phyloP scores from a whole-genome alignment of 2,888 invertebrate species.

The Pandemis heparana region DNA sequence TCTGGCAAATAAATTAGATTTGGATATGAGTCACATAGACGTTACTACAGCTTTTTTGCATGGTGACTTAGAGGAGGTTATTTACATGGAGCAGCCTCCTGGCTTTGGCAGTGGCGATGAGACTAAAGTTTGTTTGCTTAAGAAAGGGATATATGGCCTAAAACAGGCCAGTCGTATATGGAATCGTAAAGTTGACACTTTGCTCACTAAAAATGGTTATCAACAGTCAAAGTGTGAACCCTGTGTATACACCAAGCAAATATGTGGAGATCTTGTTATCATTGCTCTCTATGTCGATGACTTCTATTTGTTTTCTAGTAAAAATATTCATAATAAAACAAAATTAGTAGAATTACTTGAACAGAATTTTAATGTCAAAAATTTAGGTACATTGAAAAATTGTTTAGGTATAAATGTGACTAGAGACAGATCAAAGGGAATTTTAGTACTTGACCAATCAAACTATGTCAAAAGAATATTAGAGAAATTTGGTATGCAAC shows the following conservation, averaged over 20 bases:
- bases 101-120: constrained; percentile 8
- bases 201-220: constrained; percentile 13
- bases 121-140: constrained; percentile 1
- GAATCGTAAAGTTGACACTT: background rate
- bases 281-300: constrained; percentile 21
- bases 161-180: constrained; percentile 7
- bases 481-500: background rate
- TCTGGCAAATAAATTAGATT: constrained; percentile 5
- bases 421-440: constrained; percentile 18
- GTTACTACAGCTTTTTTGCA: constrained; percentile 27
- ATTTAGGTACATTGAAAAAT: constrained; percentile 23
- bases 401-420: constrained; percentile 25
- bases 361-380: constrained; percentile 21
- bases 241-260: constrained; percentile 20
- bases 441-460: constrained; percentile 19
- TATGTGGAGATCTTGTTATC: background rate
- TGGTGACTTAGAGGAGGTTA: background rate
- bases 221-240: constrained; percentile 23
- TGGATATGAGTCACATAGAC: constrained; percentile 24
- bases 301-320: constrained; percentile 10
- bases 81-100: constrained; percentile 10
- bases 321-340: constrained; percentile 1
- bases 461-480: constrained; percentile 1
- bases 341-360: background rate
- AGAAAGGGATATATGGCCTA: background rate